phyloP scores from a whole-genome alignment of 64 coral and sea anemone species.

The Stichodactyla helianthus region DNA sequence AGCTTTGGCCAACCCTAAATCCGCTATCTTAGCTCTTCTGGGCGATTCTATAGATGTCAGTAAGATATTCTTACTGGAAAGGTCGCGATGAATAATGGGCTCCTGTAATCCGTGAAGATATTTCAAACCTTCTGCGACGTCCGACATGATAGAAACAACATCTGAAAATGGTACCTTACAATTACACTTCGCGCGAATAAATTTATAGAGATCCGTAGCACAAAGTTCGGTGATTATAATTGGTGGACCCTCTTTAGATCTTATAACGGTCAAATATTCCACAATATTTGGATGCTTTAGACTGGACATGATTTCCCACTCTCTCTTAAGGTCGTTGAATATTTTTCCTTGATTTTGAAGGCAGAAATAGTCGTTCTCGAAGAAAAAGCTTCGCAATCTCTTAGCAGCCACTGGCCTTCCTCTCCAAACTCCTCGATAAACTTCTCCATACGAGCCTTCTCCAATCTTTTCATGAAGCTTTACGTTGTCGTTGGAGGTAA shows the following conservation, averaged over 20 bases:
- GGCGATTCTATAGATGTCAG: slow-evolving; percentile 10
- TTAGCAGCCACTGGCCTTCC: slow-evolving; percentile 66
- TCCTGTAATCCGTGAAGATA: slow-evolving; percentile 53
- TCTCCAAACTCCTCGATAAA: slow-evolving; percentile 61
- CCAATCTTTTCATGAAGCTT: slow-evolving; percentile 76
- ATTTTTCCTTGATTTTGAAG: slow-evolving; percentile 34
- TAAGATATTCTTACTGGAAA: slow-evolving; percentile 81
- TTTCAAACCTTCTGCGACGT: slow-evolving; percentile 63
- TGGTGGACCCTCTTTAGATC: slow-evolving; percentile 49
- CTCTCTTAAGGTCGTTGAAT: slow-evolving; percentile 47
- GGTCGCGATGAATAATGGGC: slow-evolving; percentile 70
- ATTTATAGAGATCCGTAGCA: slow-evolving; percentile 52
- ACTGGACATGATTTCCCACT: slow-evolving; percentile 68
- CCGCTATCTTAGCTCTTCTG: slow-evolving; percentile 74
- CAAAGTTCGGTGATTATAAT: slow-evolving; percentile 79
- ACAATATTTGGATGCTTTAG: slow-evolving; percentile 79
- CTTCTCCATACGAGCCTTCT: slow-evolving; percentile 71
- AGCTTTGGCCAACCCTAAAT: slow-evolving; percentile 68
- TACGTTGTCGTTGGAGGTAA: slow-evolving; percentile 44
- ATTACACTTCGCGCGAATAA: slow-evolving; percentile 36
- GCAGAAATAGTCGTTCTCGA: slow-evolving; percentile 29
- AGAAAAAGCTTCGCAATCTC: slow-evolving; percentile 66
- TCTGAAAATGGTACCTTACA: slow-evolving; percentile 52
- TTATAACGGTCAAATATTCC: slow-evolving; percentile 69
- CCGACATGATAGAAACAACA: slow-evolving; percentile 57